phyloP scores from a whole-genome alignment of 2,113 vertebrate species.

The Callopanchax toddi region DNA sequence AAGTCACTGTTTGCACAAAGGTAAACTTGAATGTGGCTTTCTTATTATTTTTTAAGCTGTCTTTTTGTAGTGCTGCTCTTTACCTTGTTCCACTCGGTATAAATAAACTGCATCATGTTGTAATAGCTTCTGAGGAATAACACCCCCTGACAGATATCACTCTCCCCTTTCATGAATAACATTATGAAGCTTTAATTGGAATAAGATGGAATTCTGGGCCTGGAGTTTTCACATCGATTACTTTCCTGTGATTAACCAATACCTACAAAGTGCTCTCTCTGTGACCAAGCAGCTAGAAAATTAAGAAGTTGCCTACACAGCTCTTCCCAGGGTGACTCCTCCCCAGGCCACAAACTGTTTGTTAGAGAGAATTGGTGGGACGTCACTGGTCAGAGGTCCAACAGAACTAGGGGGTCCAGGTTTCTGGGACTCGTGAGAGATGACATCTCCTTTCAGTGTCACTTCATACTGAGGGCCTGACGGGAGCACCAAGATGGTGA shows the following conservation, averaged over 20 bases:
- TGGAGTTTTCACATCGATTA: constrained; percentile 51
- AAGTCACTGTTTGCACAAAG: not conserved
- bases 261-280: constrained; percentile 13
- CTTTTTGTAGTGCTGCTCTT: constrained; percentile 16
- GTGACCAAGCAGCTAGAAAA: constrained; percentile 23
- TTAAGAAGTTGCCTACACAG: constrained; percentile 85
- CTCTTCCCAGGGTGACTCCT: constrained; percentile 87
- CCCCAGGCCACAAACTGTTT: constrained; percentile 95
- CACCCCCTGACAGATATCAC: constrained; percentile 41
- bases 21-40: not conserved
- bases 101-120: constrained; percentile 59
- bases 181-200: constrained; percentile 59
- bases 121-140: constrained; percentile 59
- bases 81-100: constrained; percentile 11
- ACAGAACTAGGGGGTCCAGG: constrained; percentile 13
- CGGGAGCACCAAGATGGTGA: constrained; percentile 92
- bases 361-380: constrained; percentile 93
- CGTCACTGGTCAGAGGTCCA: constrained; percentile 57
- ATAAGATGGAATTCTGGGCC: constrained; percentile 36
- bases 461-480: constrained; percentile 96
- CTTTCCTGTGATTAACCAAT: constrained; percentile 61
- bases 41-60: not conserved
- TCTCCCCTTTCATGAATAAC: constrained; percentile 68
- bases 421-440: constrained; percentile 54
- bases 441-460: constrained; percentile 83